Base-by-base conservation (phyloP, 2,888 invertebrate species). In the Halocaridina rubra region DNA sequence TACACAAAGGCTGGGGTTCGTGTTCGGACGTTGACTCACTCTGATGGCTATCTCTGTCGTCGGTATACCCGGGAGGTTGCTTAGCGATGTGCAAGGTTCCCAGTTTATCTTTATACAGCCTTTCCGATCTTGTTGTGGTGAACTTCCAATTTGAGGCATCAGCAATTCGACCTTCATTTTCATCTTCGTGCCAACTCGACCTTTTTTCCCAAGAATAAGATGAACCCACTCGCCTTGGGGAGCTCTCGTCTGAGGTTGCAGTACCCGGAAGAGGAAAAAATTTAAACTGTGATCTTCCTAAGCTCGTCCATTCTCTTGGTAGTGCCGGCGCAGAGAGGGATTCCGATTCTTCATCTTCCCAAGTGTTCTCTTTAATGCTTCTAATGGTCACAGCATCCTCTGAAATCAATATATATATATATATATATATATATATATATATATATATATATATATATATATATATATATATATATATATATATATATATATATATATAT, bases 11-110 rank as follows among this genome's bases (percentile, higher is more conserved):
- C 22, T 29, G 57, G 39, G 53, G 72, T 10, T 86, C 86, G 10
- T 80, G 79, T 27, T 86, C 86, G 46, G 86, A 86, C 46, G 39
- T 74, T 13, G 86, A 86, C 39, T 86, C 86, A 46, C 82, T 82
- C 22, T 78, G 86, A 46, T 86, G 86, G 78, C 86, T 86, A 46
- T 86, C 82, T 10, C 74, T 46, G 53, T 82, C 82, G 19, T 82
- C 82, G 24, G 46, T 79, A 59, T 86, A 86, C 4, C 79, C 86
- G 19, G 86, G 86, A 24, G 82, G 86, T 46, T 86, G 86, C 16
- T 86, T 76, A 13, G 86, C 86, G 4, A 86, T 57, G 27, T 86
- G 86, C n/a, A 82, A 30, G 4, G 76, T 82, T 10, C 86, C 86
- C 27, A 29, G 82, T 33, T 57, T 64, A 19, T 86, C 86, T 69